phyloP scores from a whole-genome alignment of 92 coral and sea anemone species.

The Umimayanthus chanpuru region DNA sequence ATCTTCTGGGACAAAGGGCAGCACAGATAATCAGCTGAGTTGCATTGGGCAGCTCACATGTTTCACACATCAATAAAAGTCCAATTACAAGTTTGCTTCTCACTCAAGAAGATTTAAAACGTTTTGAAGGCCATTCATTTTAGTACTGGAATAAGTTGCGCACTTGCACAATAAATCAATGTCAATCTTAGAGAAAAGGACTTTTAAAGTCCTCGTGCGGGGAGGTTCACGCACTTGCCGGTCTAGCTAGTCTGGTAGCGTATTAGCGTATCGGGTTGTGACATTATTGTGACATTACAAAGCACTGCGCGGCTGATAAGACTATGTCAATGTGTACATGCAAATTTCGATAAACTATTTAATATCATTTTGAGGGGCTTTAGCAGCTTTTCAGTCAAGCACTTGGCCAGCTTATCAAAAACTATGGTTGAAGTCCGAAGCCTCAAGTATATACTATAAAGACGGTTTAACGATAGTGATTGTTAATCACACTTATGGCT shows the following conservation, averaged over 20 bases:
- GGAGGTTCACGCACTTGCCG: neutral
- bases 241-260: too few species aligned
- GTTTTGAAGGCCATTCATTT: neutral
- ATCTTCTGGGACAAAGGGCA: conserved; percentile 19
- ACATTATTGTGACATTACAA: conserved; percentile 21
- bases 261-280: neutral
- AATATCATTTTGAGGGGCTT: conserved; percentile 16
- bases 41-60: neutral
- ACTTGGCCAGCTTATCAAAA: conserved; percentile 24
- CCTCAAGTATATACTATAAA: neutral
- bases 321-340: neutral
- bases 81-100: conserved; percentile 22
- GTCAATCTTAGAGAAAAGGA: neutral
- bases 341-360: conserved; percentile 37
- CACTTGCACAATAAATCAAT: neutral
- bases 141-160: neutral
- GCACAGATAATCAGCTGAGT: neutral
- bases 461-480: neutral
- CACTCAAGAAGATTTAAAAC: conserved; percentile 20
- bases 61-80: conserved; percentile 27
- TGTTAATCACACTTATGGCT: neutral
- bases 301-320: conserved; percentile 28
- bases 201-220: neutral
- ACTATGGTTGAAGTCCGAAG: conserved; percentile 16
- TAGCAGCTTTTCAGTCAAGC: conserved; percentile 41